phyloP scores from a whole-genome alignment of 2,797 vertebrate species.

The Echeneis naucrates region DNA sequence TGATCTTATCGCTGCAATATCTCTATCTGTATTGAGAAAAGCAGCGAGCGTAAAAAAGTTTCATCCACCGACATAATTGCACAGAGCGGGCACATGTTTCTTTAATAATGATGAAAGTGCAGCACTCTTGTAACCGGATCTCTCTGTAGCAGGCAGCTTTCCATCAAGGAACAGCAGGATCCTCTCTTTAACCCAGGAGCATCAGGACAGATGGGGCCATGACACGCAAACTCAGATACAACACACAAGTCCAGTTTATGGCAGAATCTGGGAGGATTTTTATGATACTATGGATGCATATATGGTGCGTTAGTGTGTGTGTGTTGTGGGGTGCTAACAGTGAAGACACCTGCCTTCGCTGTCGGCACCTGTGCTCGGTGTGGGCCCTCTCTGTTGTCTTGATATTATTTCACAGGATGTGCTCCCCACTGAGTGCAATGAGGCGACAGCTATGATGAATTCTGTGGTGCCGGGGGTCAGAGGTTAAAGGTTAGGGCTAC shows the following conservation, averaged over 20 bases:
- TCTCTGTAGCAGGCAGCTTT: slow-evolving; percentile 84
- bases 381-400: slow-evolving; percentile 24
- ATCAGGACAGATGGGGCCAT: slow-evolving; percentile 81
- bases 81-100: slow-evolving; percentile 81
- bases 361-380: slow-evolving; percentile 53
- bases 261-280: slow-evolving; percentile 25
- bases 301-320: slow-evolving; percentile 4
- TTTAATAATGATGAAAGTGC: slow-evolving; percentile 89
- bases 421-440: slow-evolving; percentile 55
- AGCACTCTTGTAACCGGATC: slow-evolving; percentile 84
- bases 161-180: slow-evolving; percentile 86
- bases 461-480: slow-evolving; percentile 71
- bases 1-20: slow-evolving; percentile 33
- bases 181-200: slow-evolving; percentile 80
- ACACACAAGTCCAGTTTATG: slow-evolving; percentile 41
- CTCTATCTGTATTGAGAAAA: slow-evolving; percentile 34
- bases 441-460: slow-evolving; percentile 69
- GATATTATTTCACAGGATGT: slow-evolving; percentile 43
- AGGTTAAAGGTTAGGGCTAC: slow-evolving; percentile 81
- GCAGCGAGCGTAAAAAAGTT: slow-evolving; percentile 48
- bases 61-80: slow-evolving; percentile 64
- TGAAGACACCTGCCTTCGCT: slow-evolving; percentile 65
- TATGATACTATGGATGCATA: background rate
- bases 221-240: slow-evolving; percentile 79
- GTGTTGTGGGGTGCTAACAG: background rate